A percentile compares a stretch with the other conserved stretches of the same genome.
phyloP scores from a whole-genome alignment of 1,140 invertebrate species.

The Babylonia areolata region DNA sequence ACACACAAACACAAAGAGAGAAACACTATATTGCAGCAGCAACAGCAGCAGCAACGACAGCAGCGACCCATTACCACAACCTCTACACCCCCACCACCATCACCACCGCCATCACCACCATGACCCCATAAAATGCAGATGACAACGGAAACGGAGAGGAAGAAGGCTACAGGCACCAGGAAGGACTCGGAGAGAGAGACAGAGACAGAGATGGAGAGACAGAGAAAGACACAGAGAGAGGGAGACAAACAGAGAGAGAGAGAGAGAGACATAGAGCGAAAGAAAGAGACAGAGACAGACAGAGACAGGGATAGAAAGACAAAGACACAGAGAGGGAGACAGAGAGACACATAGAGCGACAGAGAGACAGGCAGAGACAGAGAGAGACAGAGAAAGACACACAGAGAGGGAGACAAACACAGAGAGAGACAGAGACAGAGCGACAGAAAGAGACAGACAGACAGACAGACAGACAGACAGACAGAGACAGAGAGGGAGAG shows the following conservation, averaged over 20 bases:
- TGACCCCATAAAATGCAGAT: too few species aligned
- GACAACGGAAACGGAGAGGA: too few species aligned
- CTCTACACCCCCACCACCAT: too few species aligned
- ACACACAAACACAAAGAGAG: too few species aligned
- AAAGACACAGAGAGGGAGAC: not conserved
- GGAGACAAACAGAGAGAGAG: not conserved
- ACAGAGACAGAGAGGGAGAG: too few species aligned
- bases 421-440: not conserved
- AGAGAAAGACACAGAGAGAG: not conserved
- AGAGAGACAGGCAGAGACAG: not conserved
- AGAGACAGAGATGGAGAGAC: not conserved
- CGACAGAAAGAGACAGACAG: not conserved
- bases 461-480: constrained; percentile 4
- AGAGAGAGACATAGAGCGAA: not conserved
- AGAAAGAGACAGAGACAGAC: not conserved
- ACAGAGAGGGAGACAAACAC: not conserved
- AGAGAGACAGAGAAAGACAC: not conserved
- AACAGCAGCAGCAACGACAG: too few species aligned
- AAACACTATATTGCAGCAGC: too few species aligned
- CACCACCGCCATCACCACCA: too few species aligned
- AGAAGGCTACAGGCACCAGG: not conserved
- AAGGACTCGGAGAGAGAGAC: not conserved
- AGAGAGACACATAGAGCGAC: not conserved
- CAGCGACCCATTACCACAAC: too few species aligned
- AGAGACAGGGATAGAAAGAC: not conserved